These are phyloP conservation scores for Drosophila nigromelanica DNA, from an alignment of 1,140 invertebrate genomes.

Conservation along the genomic window DNA sequence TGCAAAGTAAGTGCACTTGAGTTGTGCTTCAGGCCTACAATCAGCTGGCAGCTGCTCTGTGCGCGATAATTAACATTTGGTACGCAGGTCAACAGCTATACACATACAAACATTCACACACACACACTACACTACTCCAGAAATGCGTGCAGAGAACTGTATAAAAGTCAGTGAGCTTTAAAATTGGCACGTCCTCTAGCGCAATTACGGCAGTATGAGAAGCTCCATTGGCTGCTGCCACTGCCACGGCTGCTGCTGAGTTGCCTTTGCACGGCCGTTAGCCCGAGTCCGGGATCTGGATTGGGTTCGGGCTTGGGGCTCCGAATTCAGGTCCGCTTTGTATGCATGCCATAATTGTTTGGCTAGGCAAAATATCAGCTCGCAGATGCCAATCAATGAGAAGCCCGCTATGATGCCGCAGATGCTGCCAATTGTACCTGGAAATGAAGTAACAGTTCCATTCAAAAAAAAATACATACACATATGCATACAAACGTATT, in stretches of 20 bases:
- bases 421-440: slow-evolving; percentile 82
- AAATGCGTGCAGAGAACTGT: slow-evolving; percentile 44
- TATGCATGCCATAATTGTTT: slow-evolving; percentile 78
- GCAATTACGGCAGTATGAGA: slow-evolving; percentile 57
- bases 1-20: slow-evolving; percentile 80
- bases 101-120: slow-evolving; percentile 9
- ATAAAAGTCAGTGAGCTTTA: slow-evolving; percentile 83
- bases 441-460: slow-evolving; percentile 12
- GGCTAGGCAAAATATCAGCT: slow-evolving; percentile 77
- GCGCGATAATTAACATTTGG: slow-evolving; percentile 58
- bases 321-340: slow-evolving; percentile 58
- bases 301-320: slow-evolving; percentile 31
- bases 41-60: slow-evolving; percentile 45
- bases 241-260: slow-evolving; percentile 33
- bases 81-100: slow-evolving; percentile 43
- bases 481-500: slow-evolving; percentile 18
- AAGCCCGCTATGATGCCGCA: slow-evolving; percentile 81
- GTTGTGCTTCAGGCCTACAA: slow-evolving; percentile 51
- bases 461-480: background rate
- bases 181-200: slow-evolving; percentile 68
- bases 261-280: slow-evolving; percentile 51
- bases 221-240: slow-evolving; percentile 25
- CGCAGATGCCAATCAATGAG: slow-evolving; percentile 81
- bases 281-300: slow-evolving; percentile 15
- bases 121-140: slow-evolving; percentile 13